Conservation (phyloP, 2,797 vertebrate genomes). For the Pyrocephalus nanus region DNA sequence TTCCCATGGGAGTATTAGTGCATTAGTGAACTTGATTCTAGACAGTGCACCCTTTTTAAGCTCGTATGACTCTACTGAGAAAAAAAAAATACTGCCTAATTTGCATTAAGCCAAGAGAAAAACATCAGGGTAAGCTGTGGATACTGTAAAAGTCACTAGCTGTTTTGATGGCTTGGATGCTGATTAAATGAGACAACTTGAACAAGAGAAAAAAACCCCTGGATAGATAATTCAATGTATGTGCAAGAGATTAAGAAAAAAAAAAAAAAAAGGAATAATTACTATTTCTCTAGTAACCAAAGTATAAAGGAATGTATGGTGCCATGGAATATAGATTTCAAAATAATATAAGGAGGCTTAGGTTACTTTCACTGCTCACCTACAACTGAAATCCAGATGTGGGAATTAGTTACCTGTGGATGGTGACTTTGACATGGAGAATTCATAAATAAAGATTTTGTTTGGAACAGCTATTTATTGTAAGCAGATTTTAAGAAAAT, state of each 20-base stretch:
- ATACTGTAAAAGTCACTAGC: neutral
- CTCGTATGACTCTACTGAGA: neutral
- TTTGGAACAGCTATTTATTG: neutral
- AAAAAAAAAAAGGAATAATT: neutral
- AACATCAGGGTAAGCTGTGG: neutral
- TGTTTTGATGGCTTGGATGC: neutral
- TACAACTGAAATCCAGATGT: neutral
- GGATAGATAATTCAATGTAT: neutral
- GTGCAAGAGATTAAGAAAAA: neutral
- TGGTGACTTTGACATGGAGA: neutral
- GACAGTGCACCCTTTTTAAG: neutral
- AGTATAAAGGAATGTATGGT: neutral
- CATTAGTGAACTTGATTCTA: neutral
- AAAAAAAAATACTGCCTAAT: neutral
- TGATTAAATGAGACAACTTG: neutral
- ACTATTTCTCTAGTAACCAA: neutral
- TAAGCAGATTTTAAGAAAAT: neutral
- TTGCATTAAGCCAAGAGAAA: neutral
- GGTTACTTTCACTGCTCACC: neutral
- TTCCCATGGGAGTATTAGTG: neutral
- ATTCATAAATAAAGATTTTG: neutral
- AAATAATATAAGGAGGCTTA: neutral
- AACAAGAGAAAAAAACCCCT: neutral
- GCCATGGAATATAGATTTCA: neutral
- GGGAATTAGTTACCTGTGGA: neutral